Conservation (phyloP, 2,797 vertebrate species). For the Euthynnus affinis region DNA sequence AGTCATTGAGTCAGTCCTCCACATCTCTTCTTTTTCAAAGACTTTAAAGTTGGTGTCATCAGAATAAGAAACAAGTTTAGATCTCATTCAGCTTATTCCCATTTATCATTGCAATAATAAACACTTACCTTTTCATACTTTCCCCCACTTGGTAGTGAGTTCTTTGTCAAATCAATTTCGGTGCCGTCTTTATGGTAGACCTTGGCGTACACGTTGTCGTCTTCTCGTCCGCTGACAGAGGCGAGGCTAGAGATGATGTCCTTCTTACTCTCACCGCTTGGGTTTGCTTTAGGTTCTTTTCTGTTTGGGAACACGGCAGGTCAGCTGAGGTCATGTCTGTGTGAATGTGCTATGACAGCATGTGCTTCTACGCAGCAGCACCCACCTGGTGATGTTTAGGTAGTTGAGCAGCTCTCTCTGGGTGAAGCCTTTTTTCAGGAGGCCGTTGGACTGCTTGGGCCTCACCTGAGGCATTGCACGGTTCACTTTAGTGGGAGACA, state of each 20-base stretch:
- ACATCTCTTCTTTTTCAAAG: conserved; percentile 8
- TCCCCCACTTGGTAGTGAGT: conserved; percentile 91
- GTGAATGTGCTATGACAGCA: neutral
- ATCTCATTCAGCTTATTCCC: neutral
- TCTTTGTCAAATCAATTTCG: conserved; percentile 92
- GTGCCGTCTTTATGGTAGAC: conserved; percentile 91
- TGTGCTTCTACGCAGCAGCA: neutral
- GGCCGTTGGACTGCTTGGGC: conserved; percentile 90
- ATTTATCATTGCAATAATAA: neutral
- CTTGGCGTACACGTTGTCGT: conserved; percentile 89
- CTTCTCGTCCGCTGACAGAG: conserved; percentile 81
- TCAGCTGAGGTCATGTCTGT: conserved; percentile 28
- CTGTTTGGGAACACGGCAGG: conserved; percentile 68
- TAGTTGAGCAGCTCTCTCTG: conserved; percentile 97
- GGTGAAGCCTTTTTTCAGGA: conserved; percentile 92
- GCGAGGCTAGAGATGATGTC: conserved; percentile 80
- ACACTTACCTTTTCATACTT: conserved; percentile 87
- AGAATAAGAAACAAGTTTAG: no score
- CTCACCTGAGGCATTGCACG: conserved; percentile 88
- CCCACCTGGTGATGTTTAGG: conserved; percentile 91
- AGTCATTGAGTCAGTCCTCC: conserved; percentile 4
- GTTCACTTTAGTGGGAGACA: conserved; percentile 87
- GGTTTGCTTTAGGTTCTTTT: conserved; percentile 87
- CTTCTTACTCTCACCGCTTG: conserved; percentile 71
- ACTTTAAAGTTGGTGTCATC: neutral